Base-by-base conservation (phyloP, 1,140 invertebrate genomes). In the Drosophila serrata region DNA sequence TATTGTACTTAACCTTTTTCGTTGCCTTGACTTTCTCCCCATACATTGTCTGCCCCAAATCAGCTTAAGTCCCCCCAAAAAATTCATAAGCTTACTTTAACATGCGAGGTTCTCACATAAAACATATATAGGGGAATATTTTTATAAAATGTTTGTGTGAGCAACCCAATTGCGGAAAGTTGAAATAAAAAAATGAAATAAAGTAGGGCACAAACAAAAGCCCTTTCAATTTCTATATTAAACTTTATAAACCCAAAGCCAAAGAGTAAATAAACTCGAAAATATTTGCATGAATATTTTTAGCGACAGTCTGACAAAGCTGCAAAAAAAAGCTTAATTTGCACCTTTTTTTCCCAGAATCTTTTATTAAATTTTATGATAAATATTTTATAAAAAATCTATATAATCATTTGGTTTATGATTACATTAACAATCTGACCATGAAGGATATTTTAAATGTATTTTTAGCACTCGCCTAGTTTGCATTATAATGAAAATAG, bases 1-100 rank as follows among this genome's bases (percentile, higher is more conserved):
- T 70, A 59, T 72, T 72, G 68, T 72, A 72, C 68, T 72, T 72
- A 72, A 72, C 68, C 68, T 72, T 72, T 72, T 72, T 59, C 42
- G 39, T 29, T 72, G 68, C 68, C 68, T 72, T 58, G 65, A 70
- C 68, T 72, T 35, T 22, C 24, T 22, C 22, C n/a, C 46, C 31
- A 19, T 22, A 35, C 29, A 53, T 37, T 72, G 51, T 58, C 42
- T 72, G 49, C 43, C 68, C 67, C 51, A 72, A 72, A 72, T 72
- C 65, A 72, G 65, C 65, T 70, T 70, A 72, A 49, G 68, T 59
- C 29, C 17, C 65, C 27, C 40, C 37, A 51, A 72, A 57, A 69
- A 72, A 72, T 72, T 72, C 68, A 72, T 72, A 72, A 72, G 68
- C 65, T 49, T 49, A 31, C 65, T 72, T 72, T 40, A 72, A 49